Base-by-base conservation (phyloP, 2,888 invertebrate species). In the Fabriciana adippe region DNA sequence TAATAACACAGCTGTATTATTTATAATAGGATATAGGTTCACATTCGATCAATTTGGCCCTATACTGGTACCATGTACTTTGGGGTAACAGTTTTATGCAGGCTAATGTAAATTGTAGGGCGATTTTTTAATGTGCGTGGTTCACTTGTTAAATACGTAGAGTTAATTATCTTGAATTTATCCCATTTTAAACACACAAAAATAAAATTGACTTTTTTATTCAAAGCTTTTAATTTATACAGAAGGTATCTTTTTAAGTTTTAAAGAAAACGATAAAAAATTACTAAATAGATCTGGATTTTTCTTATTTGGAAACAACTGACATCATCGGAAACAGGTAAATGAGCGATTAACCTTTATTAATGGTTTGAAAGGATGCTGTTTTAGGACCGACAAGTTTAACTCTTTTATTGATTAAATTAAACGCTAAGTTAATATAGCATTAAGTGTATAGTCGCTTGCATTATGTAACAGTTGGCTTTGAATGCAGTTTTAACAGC, bases 301-400 rank as follows among this genome's bases (percentile, higher is more conserved):
- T 50, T 60, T 48, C 35, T 26, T 26, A 31, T 60, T 67, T 55
- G 8, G 50, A 48, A 45, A 35, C 6, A 54, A 15, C 51, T 72
- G 65, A 67, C 67, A 66, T 70, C 63, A 64, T 57, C 47, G 41
- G 21, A 55, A 63, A 56, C 70, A 60, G 67, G 65, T 68, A 66
- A 55, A 67, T 67, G 64, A 31, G 71, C 60, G 69, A 69, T 70
- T 73, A 73, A 75, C 74, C 75, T 75, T 74, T 73, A 71, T 55
- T 71, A 74, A 73, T 71, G 72, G 72, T 72, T 69, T 70, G 69
- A 71, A 73, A 75, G 68, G 70, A 74, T 70, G 71, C 68, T 68
- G 68, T 68, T 70, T 75, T 66, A 67, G 21, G 57, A 70, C 70
- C 51, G 61, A 55, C 61, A 48, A 54, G 31, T 62, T 61, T 14